These are phyloP conservation scores for Timema cristinae DNA, from an alignment of 2,888 invertebrate genomes.

Conservation along the genomic window DNA sequence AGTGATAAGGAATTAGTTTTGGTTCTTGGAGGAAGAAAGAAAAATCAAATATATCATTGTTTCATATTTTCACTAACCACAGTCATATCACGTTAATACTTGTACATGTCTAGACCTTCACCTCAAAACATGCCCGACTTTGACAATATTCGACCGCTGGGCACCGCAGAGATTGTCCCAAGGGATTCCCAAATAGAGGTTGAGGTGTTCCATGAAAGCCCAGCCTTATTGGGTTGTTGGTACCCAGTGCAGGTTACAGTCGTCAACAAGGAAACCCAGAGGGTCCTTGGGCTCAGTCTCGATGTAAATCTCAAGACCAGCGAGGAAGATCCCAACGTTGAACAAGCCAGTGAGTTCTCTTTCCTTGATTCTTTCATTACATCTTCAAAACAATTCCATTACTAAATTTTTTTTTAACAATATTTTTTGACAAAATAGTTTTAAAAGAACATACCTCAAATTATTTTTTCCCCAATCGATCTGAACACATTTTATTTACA, in stretches of 20 bases:
- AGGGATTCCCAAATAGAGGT: slow-evolving; percentile 61
- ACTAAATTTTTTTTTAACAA: no score
- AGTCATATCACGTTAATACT: neutral
- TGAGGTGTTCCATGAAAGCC: slow-evolving; percentile 59
- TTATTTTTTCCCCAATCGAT: no score
- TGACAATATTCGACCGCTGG: slow-evolving; percentile 57
- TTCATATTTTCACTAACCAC: no score
- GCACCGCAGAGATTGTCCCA: slow-evolving; percentile 58
- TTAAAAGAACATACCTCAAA: no score
- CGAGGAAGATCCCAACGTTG: slow-evolving; percentile 38
- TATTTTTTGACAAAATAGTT: no score
- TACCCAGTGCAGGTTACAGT: slow-evolving; percentile 69
- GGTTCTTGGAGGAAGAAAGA: no score
- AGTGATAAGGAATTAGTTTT: no score
- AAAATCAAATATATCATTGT: no score
- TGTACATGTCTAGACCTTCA: slow-evolving; percentile 22
- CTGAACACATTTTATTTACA: no score
- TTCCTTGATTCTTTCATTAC: neutral
- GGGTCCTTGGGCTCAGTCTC: slow-evolving; percentile 37
- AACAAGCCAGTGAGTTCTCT: slow-evolving; percentile 43
- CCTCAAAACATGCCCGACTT: slow-evolving; percentile 51
- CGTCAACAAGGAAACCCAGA: slow-evolving; percentile 40
- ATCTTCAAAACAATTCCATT: no score
- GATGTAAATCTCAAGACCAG: slow-evolving; percentile 41
- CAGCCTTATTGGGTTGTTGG: slow-evolving; percentile 83